Evolutionary conservation across 1,140 invertebrate species (phyloP).

Genomic region (Gonatopus flavifemur): DNA sequence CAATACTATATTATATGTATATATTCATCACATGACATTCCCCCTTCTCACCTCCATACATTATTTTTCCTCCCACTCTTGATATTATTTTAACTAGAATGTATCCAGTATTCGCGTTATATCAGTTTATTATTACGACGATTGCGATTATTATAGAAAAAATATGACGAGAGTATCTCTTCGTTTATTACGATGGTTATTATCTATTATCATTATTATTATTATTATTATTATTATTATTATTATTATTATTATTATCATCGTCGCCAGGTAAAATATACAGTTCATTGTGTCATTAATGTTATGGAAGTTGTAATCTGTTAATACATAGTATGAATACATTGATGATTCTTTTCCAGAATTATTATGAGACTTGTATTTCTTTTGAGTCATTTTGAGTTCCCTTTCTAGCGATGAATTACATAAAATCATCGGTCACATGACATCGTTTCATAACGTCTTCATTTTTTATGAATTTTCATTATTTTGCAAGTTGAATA

Average conservation of each 20-base stretch:
- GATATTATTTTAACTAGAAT: conserved; percentile 40
- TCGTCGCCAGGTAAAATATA: conserved; percentile 32
- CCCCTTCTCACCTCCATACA: conserved; percentile 17
- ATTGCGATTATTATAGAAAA: conserved; percentile 11
- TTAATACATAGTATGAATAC: too few species aligned
- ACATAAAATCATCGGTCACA: too few species aligned
- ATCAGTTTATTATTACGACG: conserved; percentile 31
- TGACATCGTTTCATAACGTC: too few species aligned
- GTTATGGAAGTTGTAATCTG: conserved; percentile 32
- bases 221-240: too few species aligned
- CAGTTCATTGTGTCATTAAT: conserved; percentile 34
- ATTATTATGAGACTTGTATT: too few species aligned
- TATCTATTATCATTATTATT: too few species aligned
- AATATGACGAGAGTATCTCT: background rate
- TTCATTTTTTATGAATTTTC: too few species aligned
- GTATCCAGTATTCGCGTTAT: conserved; percentile 44
- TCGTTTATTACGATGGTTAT: conserved; percentile 3
- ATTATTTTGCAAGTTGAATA: too few species aligned
- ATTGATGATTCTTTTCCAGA: too few species aligned
- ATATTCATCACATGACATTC: conserved; percentile 15
- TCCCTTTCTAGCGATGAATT: too few species aligned
- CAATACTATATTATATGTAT: too few species aligned
- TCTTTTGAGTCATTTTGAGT: too few species aligned
- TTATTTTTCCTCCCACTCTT: conserved; percentile 29
- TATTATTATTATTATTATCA: conserved; percentile 26